Conservation (phyloP, 2,888 invertebrate species). For the Sinhomidia bicolor region DNA sequence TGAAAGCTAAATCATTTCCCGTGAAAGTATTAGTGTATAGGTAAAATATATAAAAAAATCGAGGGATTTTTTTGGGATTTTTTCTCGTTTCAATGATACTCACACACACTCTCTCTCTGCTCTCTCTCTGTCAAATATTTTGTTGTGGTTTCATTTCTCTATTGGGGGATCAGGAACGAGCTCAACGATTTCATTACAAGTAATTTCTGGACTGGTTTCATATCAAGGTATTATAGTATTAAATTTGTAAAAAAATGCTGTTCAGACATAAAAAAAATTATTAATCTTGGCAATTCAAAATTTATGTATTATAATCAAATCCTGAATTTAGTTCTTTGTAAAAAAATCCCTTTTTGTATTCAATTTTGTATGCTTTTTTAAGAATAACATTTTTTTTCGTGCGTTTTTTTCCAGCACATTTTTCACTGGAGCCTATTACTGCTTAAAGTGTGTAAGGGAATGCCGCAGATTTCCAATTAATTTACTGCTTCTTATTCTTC, state of each 20-base stretch:
- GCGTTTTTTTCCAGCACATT: slow-evolving; percentile 28
- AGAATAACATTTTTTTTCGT: not conserved
- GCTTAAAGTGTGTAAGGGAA: slow-evolving; percentile 60
- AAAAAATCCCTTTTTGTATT: too few relatives aligned
- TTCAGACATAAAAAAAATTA: too few relatives aligned
- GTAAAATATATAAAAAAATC: not conserved
- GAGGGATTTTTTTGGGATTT: not conserved
- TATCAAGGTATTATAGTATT: slow-evolving; percentile 63
- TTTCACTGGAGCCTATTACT: slow-evolving; percentile 46
- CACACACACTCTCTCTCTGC: too few relatives aligned
- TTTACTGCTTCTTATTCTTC: slow-evolving; percentile 57
- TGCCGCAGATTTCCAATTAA: slow-evolving; percentile 70
- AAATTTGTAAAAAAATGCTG: too few relatives aligned
- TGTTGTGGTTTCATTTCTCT: not conserved
- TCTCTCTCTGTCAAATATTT: too few relatives aligned
- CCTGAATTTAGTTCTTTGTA: too few relatives aligned
- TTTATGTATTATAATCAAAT: too few relatives aligned
- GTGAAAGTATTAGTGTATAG: not conserved
- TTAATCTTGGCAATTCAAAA: too few relatives aligned
- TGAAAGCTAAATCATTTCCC: too few relatives aligned
- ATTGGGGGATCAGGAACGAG: slow-evolving; percentile 26
- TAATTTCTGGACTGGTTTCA: slow-evolving; percentile 55
- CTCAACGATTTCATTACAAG: slow-evolving; percentile 59
- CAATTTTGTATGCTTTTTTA: not conserved
- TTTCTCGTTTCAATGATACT: too few relatives aligned